Evolutionary conservation across 2,113 vertebrate species (phyloP).

Genomic region (Lepisosteus osseus): DNA sequence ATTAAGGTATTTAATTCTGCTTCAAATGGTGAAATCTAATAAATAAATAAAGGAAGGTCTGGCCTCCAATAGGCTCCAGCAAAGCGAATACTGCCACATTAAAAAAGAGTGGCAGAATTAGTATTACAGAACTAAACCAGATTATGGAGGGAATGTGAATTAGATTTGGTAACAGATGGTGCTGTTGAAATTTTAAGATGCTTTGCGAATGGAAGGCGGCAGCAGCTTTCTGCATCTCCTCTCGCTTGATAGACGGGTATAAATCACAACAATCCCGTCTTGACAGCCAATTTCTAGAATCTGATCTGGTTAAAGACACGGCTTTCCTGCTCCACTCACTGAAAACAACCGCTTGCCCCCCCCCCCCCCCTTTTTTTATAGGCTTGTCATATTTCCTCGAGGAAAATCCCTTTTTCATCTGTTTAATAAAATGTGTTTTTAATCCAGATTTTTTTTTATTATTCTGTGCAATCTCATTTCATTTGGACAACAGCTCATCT

Average conservation of each 20-base stretch:
- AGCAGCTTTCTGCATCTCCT: slow-evolving; percentile 68
- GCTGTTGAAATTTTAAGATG: slow-evolving; percentile 90
- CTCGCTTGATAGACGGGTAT: slow-evolving; percentile 91
- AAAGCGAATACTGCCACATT: slow-evolving; percentile 11
- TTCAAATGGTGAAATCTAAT: not conserved
- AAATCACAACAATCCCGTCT: slow-evolving; percentile 94
- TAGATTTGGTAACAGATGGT: slow-evolving; percentile 99
- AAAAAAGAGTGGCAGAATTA: slow-evolving; percentile 73
- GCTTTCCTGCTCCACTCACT: slow-evolving; percentile 66
- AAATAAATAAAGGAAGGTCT: not conserved
- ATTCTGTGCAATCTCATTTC: slow-evolving; percentile 57
- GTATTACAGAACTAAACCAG: slow-evolving; percentile 94
- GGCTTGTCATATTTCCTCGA: slow-evolving; percentile 66
- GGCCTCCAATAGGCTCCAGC: not conserved
- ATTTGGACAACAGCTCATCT: slow-evolving; percentile 40
- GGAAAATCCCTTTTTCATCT: slow-evolving; percentile 74
- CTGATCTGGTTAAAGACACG: slow-evolving; percentile 99
- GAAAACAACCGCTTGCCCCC: slow-evolving; percentile 59
- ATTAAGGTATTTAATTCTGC: too few species aligned
- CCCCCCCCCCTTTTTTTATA: slow-evolving; percentile 40
- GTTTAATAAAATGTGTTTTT: slow-evolving; percentile 73
- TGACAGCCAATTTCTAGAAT: slow-evolving; percentile 99
- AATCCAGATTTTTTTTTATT: slow-evolving; percentile 63
- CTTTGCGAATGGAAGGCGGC: slow-evolving; percentile 82
- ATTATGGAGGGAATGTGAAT: slow-evolving; percentile 93